phyloP scores from a whole-genome alignment of 2,888 invertebrate genomes.

The Caenorhabditis sp. region DNA sequence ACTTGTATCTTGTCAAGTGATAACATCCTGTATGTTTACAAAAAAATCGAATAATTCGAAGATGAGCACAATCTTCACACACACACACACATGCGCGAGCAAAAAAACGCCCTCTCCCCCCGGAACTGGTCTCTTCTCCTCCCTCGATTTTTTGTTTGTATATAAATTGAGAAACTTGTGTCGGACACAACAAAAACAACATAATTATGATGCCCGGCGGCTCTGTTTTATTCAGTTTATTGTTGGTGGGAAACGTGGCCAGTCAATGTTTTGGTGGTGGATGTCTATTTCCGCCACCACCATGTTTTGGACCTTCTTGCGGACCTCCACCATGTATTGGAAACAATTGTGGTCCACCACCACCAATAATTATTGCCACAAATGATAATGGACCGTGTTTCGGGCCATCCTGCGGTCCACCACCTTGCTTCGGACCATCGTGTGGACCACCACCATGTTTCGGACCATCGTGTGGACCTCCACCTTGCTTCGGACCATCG shows the following conservation, averaged over 20 bases:
- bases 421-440: constrained; percentile 18
- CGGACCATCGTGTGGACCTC: constrained; percentile 7
- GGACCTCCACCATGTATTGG: not conserved
- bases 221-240: constrained; percentile 7
- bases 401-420: constrained; percentile 15
- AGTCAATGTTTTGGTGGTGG: constrained; percentile 21
- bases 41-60: no score
- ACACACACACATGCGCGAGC: no score
- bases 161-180: not conserved
- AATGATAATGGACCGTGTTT: no score
- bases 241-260: constrained; percentile 1
- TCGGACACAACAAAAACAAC: not conserved
- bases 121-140: no score
- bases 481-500: constrained; percentile 27
- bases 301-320: constrained; percentile 16
- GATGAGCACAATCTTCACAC: not conserved
- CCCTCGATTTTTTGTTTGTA: no score
- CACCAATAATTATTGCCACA: constrained; percentile 4
- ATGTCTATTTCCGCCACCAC: constrained; percentile 21
- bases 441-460: constrained; percentile 6
- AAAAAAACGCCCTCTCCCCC: no score
- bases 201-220: no score
- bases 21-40: no score
- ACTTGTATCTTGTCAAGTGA: no score
- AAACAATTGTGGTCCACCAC: not conserved